Percentiles rank a stretch among this genome's conserved stretches.
Evolutionary conservation across 1,140 invertebrate genomes (phyloP).

Genomic region (Drosophila pseudoananassae): DNA sequence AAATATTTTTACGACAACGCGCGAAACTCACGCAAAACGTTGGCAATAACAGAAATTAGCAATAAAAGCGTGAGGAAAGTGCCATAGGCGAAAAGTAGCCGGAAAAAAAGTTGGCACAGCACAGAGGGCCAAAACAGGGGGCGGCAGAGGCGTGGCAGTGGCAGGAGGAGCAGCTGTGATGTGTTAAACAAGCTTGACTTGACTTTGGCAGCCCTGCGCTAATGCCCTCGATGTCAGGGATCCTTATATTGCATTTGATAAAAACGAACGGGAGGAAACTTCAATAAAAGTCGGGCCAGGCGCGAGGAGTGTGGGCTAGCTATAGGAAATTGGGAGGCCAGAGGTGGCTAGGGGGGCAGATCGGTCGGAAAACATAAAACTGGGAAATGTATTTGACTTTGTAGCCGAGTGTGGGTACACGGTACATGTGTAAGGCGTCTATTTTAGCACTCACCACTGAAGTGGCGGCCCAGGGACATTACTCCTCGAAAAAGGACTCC

Average conservation of each 20-base stretch:
- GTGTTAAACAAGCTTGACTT: conserved; percentile 36
- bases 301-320: neutral
- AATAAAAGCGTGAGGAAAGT: conserved; percentile 68
- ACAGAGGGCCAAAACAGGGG: neutral
- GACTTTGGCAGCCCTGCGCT: conserved; percentile 35
- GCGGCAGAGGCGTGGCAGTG: neutral
- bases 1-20: conserved; percentile 78
- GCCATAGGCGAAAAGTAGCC: conserved; percentile 53
- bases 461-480: conserved; percentile 29
- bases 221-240: conserved; percentile 45
- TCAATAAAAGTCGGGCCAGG: conserved; percentile 39
- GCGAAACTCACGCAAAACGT: conserved; percentile 67
- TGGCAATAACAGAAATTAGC: conserved; percentile 79
- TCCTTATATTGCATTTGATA: conserved; percentile 62
- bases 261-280: conserved; percentile 40
- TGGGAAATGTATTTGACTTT: conserved; percentile 44
- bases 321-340: conserved; percentile 12
- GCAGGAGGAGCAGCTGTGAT: conserved; percentile 17
- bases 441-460: conserved; percentile 41
- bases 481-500: conserved; percentile 3
- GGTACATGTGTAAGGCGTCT: conserved; percentile 47
- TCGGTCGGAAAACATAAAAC: conserved; percentile 38
- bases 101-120: conserved; percentile 19
- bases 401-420: conserved; percentile 1
- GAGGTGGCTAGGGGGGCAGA: neutral